Evolutionary conservation across 1,140 invertebrate genomes (phyloP).

Genomic region (Pissodes strobi): DNA sequence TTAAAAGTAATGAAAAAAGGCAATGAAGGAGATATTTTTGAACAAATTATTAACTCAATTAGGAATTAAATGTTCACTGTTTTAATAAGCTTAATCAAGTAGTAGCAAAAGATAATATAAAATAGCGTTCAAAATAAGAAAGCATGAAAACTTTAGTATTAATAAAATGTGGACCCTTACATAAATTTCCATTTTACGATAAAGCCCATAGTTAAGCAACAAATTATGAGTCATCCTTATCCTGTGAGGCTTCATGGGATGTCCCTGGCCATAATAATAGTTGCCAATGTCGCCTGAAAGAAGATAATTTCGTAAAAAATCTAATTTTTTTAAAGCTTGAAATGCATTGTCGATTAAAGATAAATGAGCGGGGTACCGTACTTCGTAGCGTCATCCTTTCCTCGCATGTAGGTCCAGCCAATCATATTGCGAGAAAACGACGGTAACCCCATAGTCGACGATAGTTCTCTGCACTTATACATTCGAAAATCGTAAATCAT

Average conservation of each 20-base stretch:
- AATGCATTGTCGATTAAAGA: too few relatives aligned
- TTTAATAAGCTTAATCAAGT: too few relatives aligned
- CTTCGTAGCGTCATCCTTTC: constrained; percentile 46
- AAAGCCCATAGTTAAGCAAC: constrained; percentile 97
- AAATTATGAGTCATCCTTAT: constrained; percentile 99
- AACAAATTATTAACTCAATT: too few relatives aligned
- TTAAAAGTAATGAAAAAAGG: too few relatives aligned
- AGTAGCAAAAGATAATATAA: too few relatives aligned
- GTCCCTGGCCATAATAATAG: constrained; percentile 99
- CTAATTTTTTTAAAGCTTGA: too few relatives aligned
- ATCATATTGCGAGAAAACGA: constrained; percentile 47
- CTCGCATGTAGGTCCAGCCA: constrained; percentile 43
- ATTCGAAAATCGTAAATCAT: constrained; percentile 45
- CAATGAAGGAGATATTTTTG: too few relatives aligned
- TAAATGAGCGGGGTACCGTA: too few relatives aligned
- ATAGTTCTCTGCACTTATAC: constrained; percentile 42
- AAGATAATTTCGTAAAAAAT: too few relatives aligned
- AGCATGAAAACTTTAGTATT: too few relatives aligned
- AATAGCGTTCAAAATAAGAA: too few relatives aligned
- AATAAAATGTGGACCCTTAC: constrained; percentile 69
- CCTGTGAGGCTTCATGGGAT: constrained; percentile 99
- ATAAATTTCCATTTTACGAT: constrained; percentile 99
- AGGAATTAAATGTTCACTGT: too few relatives aligned
- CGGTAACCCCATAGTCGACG: constrained; percentile 46
- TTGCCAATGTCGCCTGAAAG: constrained; percentile 99